phyloP scores from a whole-genome alignment of 2,888 invertebrate genomes.

The Oasisia sp. region DNA sequence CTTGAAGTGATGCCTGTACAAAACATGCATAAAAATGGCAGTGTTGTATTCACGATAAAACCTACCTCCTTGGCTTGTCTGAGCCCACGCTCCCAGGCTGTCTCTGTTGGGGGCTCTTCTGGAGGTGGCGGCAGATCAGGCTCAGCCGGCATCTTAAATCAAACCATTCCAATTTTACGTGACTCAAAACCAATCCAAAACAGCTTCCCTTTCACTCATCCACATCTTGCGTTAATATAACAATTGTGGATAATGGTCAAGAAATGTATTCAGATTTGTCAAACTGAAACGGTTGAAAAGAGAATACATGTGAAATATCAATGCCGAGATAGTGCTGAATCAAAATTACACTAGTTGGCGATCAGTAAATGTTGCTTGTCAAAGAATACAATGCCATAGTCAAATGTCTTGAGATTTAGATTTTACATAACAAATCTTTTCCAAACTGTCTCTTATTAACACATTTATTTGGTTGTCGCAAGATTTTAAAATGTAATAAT shows the following conservation, averaged over 20 bases:
- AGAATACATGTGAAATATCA: not conserved
- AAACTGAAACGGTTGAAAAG: not conserved
- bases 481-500: not conserved
- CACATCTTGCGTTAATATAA: not conserved
- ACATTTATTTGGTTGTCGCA: not conserved
- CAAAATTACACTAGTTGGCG: not conserved
- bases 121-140: conserved; percentile 51
- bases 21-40: too few species aligned
- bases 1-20: too few species aligned
- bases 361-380: not conserved
- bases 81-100: conserved; percentile 95
- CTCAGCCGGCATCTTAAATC: conserved; percentile 27
- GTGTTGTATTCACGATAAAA: not conserved
- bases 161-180: not conserved
- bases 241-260: not conserved
- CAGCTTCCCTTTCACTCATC: not conserved
- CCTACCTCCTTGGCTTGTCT: conserved; percentile 88
- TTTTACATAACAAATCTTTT: not conserved
- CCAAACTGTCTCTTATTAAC: not conserved
- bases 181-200: not conserved
- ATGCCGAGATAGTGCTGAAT: not conserved
- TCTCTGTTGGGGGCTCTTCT: conserved; percentile 71
- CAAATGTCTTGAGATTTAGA: not conserved
- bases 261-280: not conserved
- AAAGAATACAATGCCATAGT: not conserved